phyloP scores from a whole-genome alignment of 2,113 vertebrate genomes.

The Excalfactoria chinensis region DNA sequence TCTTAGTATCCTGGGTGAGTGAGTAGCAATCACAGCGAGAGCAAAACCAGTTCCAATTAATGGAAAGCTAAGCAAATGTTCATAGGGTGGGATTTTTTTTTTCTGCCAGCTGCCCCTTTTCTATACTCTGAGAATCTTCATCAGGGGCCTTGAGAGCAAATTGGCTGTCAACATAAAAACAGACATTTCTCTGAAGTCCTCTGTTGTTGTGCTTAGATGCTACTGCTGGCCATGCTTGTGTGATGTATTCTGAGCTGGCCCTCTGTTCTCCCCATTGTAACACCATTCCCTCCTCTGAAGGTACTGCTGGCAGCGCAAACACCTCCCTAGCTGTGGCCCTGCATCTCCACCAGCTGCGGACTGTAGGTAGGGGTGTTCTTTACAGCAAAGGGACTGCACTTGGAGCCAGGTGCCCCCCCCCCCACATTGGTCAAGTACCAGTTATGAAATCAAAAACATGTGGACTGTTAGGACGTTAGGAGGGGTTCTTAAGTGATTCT shows the following conservation, averaged over 20 bases:
- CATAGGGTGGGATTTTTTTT: not conserved
- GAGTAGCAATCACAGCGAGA: not conserved
- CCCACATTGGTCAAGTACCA: not conserved
- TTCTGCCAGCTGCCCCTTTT: not conserved
- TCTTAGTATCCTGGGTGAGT: not conserved
- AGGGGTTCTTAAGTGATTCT: not conserved
- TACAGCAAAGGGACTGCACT: not conserved
- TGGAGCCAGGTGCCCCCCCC: not conserved
- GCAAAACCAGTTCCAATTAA: not conserved
- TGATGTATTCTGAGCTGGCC: not conserved
- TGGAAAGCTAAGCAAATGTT: not conserved
- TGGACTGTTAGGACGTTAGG: not conserved
- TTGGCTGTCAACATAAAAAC: not conserved
- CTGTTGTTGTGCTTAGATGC: fast-evolving
- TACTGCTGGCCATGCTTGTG: not conserved
- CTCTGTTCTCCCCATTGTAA: not conserved
- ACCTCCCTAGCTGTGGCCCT: not conserved
- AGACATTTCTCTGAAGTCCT: not conserved
- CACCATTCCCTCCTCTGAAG: not conserved
- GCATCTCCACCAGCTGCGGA: not conserved
- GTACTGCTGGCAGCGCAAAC: not conserved
- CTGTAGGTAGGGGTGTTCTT: not conserved
- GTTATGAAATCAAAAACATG: not conserved
- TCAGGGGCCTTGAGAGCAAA: not conserved
- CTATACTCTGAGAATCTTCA: not conserved